Conservation (phyloP, 2,113 vertebrate species). For the Elaphurus davidianus region DNA sequence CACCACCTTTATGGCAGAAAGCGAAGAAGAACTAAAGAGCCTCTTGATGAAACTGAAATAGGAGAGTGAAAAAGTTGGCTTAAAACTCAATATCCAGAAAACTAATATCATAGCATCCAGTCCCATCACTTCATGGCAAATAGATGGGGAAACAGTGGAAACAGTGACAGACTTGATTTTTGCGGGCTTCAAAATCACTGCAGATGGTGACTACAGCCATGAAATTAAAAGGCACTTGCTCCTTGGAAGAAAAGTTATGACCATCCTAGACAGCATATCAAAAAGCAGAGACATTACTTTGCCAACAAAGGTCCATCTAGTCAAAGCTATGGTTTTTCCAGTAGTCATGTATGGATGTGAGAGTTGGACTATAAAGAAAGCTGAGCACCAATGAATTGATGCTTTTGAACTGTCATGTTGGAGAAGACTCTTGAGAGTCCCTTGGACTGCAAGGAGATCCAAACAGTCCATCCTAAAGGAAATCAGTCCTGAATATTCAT, state of each 20-base stretch:
- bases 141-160: background rate
- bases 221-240: background rate
- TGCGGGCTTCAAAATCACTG: background rate
- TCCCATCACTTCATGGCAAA: background rate
- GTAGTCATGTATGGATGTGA: background rate
- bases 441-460: background rate
- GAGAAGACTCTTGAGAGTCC: background rate
- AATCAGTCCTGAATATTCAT: background rate
- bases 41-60: background rate
- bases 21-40: background rate
- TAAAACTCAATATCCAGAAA: background rate
- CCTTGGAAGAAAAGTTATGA: background rate
- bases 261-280: background rate
- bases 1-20: background rate
- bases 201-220: background rate
- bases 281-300: background rate
- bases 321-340: background rate
- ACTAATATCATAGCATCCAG: background rate
- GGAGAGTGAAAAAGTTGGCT: background rate
- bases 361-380: background rate
- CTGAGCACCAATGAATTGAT: background rate
- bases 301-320: background rate
- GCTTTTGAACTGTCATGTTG: background rate
- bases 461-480: background rate
- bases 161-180: background rate